Conservation (phyloP, 2,797 vertebrate genomes). For the Natrix natrix region DNA sequence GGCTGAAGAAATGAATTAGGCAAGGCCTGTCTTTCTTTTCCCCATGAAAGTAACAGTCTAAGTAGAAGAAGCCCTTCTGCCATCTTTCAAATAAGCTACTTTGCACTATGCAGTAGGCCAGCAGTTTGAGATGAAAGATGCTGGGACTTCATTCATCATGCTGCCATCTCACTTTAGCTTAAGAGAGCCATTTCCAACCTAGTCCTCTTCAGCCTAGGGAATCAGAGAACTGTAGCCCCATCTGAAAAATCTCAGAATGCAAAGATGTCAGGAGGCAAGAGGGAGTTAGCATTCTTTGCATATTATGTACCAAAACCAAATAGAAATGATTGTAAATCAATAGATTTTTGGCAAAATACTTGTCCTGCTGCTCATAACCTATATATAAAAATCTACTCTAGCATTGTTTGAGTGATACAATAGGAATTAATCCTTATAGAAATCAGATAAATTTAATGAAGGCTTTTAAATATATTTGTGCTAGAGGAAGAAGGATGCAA, state of each 20-base stretch:
- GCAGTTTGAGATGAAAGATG: background rate
- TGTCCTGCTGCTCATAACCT: background rate
- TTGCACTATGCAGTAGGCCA: background rate
- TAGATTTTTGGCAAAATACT: background rate
- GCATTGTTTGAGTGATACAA: slow-evolving; percentile 13
- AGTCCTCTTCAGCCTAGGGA: background rate
- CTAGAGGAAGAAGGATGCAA: background rate
- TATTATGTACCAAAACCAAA: background rate
- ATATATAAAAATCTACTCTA: background rate
- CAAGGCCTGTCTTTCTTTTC: background rate
- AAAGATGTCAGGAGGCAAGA: background rate
- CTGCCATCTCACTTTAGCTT: background rate
- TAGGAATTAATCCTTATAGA: background rate
- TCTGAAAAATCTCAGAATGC: background rate
- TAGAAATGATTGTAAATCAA: background rate
- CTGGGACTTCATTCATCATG: background rate
- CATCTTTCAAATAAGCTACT: background rate
- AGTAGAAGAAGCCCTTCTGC: background rate
- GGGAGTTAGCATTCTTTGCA: background rate
- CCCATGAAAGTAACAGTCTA: background rate
- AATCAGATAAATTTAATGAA: fast-evolving
- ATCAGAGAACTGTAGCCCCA: background rate
- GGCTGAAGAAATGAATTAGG: background rate
- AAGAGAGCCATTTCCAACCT: background rate
- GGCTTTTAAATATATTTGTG: background rate